A percentile compares a stretch with the other conserved stretches of the same genome.
Conservation (phyloP, 1,140 invertebrate species). For the Glossosoma conforme region DNA sequence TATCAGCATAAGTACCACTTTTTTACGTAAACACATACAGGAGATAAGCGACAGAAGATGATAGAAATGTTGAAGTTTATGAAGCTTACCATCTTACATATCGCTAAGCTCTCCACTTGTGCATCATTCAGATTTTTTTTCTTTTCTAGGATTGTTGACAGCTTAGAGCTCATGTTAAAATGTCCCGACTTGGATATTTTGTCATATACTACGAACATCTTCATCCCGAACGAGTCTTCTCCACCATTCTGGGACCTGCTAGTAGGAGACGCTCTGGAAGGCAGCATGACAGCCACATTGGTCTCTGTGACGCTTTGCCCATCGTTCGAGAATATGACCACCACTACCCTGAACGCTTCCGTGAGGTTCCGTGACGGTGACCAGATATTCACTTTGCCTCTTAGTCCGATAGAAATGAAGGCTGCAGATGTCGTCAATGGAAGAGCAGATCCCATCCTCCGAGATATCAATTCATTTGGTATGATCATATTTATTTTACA, state of each 20-base stretch:
- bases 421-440: conserved; percentile 8
- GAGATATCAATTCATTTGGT: conserved; percentile 12
- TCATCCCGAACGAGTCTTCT: not conserved
- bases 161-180: conserved; percentile 18
- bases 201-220: conserved; percentile 3
- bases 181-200: conserved; percentile 1
- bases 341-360: not conserved
- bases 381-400: not conserved
- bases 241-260: conserved; percentile 15
- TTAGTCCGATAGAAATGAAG: conserved; percentile 8
- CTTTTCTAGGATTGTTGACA: conserved; percentile 14
- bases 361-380: conserved; percentile 14
- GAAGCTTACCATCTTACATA: no score
- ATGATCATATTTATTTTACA: not conserved
- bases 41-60: no score
- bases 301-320: conserved; percentile 5
- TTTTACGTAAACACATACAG: no score
- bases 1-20: no score
- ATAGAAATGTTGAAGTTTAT: no score
- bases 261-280: conserved; percentile 1
- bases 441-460: conserved; percentile 14
- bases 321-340: conserved; percentile 1
- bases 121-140: conserved; percentile 10
- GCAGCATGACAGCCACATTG: not conserved
- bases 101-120: not conserved